Evolutionary conservation across 2,797 vertebrate genomes (phyloP), one percentile per base, ranked within the genome.

Genomic region (Odontamblyopus lacepedii): DNA sequence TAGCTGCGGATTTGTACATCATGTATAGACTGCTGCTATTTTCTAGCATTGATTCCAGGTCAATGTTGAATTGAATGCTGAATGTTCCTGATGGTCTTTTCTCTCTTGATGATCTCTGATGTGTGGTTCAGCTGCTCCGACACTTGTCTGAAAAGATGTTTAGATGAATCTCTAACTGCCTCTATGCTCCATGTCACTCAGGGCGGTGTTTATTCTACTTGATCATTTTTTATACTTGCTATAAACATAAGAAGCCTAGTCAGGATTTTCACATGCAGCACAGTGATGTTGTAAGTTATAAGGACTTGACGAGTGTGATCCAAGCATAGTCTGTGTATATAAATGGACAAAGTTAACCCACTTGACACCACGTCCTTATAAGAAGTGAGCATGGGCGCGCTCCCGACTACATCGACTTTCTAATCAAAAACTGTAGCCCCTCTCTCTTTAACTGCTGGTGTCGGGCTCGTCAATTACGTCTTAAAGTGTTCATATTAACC

Each of bases 131-230:
- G 26, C 50, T 55, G 70, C 67, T 63, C 77, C 57, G 0, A 41
- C 75, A 30, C 79, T 81, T 35, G 83, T 80, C 77, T 85, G 76
- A 81, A 77, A 71, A 79, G 81, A 81, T 90, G 88, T 92, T 91
- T 89, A 88, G 83, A 80, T 80, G 80, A 90, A 85, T 82, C 83
- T 23, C 76, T 74, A 90, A 85, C 85, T 69, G 82, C 82, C 83
- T 61, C 79, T 35, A 76, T 83, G 77, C 76, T 75, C 75, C 79
- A 59, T 29, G 74, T 83, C 85, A 64, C 77, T 76, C 78, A 56
- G 78, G 55, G 81, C 78, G 77, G 19, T 89, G 86, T 91, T 92
- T 90, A 90, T 9, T 51, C 76, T 78, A 69, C 71, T 64, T 8
- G 15, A 75, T 87, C 77, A 67, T 88, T 88, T 88, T 87, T 89